Evolutionary conservation across 2,888 invertebrate species (phyloP).

Genomic region (Tyria jacobaeae): DNA sequence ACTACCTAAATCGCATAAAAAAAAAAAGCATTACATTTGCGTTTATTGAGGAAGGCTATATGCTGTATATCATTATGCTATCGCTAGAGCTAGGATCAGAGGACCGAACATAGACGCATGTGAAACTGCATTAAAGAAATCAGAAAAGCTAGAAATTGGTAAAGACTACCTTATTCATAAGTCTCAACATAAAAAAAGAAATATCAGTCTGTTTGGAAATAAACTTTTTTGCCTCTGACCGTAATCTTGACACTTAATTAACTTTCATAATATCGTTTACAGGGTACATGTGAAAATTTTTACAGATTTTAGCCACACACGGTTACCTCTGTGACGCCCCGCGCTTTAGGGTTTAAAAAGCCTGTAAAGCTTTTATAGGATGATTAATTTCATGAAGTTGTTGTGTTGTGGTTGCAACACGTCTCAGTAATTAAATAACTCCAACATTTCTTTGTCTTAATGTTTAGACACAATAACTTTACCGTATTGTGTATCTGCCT

Average conservation of each 20-base stretch:
- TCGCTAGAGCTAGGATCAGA: too few species aligned
- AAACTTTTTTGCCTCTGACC: slow-evolving; percentile 8
- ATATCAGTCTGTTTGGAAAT: neutral
- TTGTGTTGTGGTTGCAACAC: slow-evolving; percentile 48
- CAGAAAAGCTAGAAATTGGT: neutral
- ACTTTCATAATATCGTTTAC: slow-evolving; percentile 19
- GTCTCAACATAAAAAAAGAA: neutral
- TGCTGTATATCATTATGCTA: too few species aligned
- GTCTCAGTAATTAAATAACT: slow-evolving; percentile 40
- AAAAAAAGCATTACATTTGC: too few species aligned
- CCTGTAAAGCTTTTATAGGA: slow-evolving; percentile 34
- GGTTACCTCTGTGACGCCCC: slow-evolving; percentile 9
- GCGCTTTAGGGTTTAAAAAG: slow-evolving; percentile 14
- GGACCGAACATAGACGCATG: too few species aligned
- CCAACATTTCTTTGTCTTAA: slow-evolving; percentile 27
- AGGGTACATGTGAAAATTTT: slow-evolving; percentile 21
- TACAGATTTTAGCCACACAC: slow-evolving; percentile 21
- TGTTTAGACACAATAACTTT: neutral
- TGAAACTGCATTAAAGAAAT: neutral
- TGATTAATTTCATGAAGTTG: slow-evolving; percentile 55
- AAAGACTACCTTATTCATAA: neutral
- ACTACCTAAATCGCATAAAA: too few species aligned
- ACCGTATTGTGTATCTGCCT: neutral
- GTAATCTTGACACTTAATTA: slow-evolving; percentile 18
- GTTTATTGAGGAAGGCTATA: too few species aligned